Evolutionary conservation across 2,888 invertebrate species (phyloP).

Genomic region (Tolmerus cingulatus): DNA sequence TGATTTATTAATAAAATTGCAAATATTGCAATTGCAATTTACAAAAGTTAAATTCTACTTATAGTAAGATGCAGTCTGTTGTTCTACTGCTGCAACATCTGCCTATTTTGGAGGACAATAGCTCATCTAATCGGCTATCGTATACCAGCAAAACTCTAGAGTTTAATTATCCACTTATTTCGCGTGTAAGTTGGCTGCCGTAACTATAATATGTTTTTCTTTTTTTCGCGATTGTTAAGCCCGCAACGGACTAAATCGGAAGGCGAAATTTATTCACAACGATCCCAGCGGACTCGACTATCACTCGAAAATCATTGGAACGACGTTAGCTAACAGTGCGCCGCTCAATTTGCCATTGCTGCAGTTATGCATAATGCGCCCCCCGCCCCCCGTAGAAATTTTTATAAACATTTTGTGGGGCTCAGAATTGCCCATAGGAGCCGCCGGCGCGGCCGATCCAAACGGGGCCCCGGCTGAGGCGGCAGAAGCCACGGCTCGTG

Average conservation of each 20-base stretch:
- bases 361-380: conserved; percentile 34
- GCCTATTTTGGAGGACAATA: background rate
- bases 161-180: background rate
- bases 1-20: no score
- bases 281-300: conserved; percentile 21
- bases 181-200: background rate
- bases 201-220: background rate
- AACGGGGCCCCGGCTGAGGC: background rate
- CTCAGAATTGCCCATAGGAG: conserved; percentile 8
- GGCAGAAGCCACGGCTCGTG: conserved; percentile 31
- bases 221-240: background rate
- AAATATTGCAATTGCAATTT: background rate
- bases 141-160: background rate
- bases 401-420: conserved; percentile 32
- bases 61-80: background rate
- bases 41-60: background rate
- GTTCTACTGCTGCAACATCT: background rate
- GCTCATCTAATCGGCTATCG: background rate
- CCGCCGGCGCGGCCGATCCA: background rate
- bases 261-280: conserved; percentile 17
- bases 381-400: conserved; percentile 2
- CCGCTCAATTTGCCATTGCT: conserved; percentile 35
- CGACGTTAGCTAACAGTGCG: conserved; percentile 21
- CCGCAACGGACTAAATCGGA: conserved; percentile 6
- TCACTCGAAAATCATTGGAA: conserved; percentile 32